Evolutionary conservation across 2,888 invertebrate genomes (phyloP), one percentile per base, ranked within the genome.

Genomic region (Nomada lathburiana): DNA sequence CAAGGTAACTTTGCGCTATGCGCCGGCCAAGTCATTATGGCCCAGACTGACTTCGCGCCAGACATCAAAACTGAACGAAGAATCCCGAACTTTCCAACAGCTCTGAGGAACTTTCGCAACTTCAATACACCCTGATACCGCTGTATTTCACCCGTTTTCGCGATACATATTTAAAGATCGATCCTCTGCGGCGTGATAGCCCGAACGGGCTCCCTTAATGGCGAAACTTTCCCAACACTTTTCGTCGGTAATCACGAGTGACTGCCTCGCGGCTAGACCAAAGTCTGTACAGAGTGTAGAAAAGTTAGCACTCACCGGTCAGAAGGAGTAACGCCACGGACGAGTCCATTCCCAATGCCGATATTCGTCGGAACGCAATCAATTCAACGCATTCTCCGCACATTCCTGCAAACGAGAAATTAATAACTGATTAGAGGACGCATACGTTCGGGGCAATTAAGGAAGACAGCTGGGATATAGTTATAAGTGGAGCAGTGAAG

Each of bases 371-470:
- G 82, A 84, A 77, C 82, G 84, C 81, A 83, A 82, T 88, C 85
- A 89, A 88, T 87, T 93, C 92, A 93, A 89, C 88, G 91, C 93
- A 93, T 93, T 89, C 88, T 91, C 90, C 91, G 90, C 90, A 90
- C 87, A 91, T 90, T 89, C 88, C 92, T 93, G 89, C 50, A 92
- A 90, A 88, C 89, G 53, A 36, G 36, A 70, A 71, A 75, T 71
- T 7, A 65, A 59, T n/a, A 60, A 59, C 50, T 29, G 55, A 69
- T 86, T 82, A 86, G 65, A 69, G 65, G 26, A 10, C 11, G 57
- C 7, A 36, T 36, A 7, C 36, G 36, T 36, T 7, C 36, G 36
- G 36, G 9, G 36, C 36, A 36, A 36, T 36, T 36, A 36, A 36
- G 36, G 36, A 36, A 36, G 36, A 7, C 7, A 0, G 36, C 9